Evolutionary conservation across 2,797 vertebrate species (phyloP).

Genomic region (Falco rusticolus): DNA sequence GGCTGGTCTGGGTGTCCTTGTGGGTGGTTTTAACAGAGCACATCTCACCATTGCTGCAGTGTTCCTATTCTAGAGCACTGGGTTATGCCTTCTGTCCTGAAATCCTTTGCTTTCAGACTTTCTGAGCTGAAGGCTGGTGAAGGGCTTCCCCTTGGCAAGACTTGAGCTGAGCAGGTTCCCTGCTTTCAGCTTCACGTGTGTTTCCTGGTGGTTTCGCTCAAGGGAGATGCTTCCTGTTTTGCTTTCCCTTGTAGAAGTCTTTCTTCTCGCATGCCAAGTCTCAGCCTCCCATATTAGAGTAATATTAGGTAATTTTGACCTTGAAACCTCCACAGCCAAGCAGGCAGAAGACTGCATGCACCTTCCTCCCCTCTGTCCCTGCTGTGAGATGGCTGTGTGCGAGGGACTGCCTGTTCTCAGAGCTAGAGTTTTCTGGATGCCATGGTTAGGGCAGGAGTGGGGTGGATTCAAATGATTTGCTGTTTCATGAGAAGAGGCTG

Average conservation of each 20-base stretch:
- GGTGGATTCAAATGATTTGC: not conserved
- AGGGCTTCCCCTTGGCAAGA: not conserved
- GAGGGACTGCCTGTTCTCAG: accelerated
- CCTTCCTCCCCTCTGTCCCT: not conserved
- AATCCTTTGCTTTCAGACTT: not conserved
- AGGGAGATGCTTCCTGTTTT: not conserved
- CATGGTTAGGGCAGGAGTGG: not conserved
- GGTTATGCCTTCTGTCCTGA: not conserved
- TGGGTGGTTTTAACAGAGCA: not conserved
- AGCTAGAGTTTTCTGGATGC: not conserved
- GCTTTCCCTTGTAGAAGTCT: not conserved
- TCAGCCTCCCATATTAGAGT: not conserved
- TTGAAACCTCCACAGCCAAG: not conserved
- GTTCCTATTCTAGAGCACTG: not conserved
- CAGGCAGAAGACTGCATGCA: not conserved
- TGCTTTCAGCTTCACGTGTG: not conserved
- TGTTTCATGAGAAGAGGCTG: not conserved
- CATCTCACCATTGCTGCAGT: not conserved
- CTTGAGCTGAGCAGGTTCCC: not conserved
- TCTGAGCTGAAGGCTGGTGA: not conserved
- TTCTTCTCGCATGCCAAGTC: not conserved
- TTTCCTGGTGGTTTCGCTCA: not conserved
- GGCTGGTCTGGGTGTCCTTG: not conserved
- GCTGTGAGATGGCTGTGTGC: not conserved
- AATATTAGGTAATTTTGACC: not conserved